Evolutionary conservation across 2,113 vertebrate species (phyloP).

Genomic region (Saguinus midas): DNA sequence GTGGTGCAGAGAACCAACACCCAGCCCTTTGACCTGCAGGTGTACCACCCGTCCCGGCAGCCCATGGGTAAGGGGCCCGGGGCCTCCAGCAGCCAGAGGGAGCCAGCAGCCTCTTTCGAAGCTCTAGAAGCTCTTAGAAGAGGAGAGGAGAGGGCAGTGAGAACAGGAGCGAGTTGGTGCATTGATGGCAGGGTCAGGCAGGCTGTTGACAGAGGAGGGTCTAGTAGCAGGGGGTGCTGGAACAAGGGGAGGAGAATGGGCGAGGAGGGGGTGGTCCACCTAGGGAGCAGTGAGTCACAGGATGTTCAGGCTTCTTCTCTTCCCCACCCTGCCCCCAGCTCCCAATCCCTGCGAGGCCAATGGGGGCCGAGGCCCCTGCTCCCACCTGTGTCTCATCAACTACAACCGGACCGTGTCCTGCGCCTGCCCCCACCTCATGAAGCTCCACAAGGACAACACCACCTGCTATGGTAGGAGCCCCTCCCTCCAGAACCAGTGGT

Average conservation of each 20-base stretch:
- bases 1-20: conserved; percentile 98
- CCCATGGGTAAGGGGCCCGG: conserved; percentile 89
- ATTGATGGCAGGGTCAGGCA: neutral
- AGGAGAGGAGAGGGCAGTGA: fast-evolving
- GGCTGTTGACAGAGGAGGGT: neutral
- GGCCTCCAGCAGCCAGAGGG: neutral
- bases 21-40: conserved; percentile 97
- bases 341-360: conserved; percentile 94
- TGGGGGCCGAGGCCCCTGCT: conserved; percentile 92
- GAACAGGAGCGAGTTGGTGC: fast-evolving
- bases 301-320: neutral
- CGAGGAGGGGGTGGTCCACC: fast-evolving
- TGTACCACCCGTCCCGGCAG: conserved; percentile 97
- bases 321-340: conserved; percentile 79
- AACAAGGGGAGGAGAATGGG: neutral
- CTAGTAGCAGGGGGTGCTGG: neutral
- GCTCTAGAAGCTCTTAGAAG: neutral
- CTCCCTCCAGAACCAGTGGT: neutral
- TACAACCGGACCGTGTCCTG: conserved; percentile 96
- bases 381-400: conserved; percentile 97
- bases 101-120: neutral
- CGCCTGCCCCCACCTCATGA: conserved; percentile 98
- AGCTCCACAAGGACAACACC: conserved; percentile 91
- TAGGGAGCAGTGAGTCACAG: neutral
- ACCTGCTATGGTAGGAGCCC: conserved; percentile 92